These are phyloP conservation scores for Ptychadena robeensis DNA, from an alignment of 2,797 vertebrate genomes.

Conservation along the genomic window DNA sequence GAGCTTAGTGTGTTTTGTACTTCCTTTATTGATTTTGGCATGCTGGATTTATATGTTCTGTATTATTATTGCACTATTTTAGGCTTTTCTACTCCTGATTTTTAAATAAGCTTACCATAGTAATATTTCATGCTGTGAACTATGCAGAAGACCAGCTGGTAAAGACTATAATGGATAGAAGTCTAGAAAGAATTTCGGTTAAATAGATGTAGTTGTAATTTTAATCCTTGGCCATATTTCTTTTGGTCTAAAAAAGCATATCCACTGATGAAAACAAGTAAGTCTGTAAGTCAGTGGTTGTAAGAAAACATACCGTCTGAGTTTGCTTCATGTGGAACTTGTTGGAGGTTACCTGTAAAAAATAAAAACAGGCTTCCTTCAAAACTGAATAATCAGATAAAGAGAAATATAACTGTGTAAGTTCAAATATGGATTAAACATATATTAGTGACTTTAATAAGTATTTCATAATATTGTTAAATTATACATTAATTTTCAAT, in stretches of 20 bases:
- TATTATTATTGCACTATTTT: slow-evolving; percentile 47
- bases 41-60: slow-evolving; percentile 21
- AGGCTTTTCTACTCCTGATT: slow-evolving; percentile 33
- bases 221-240: not conserved
- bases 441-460: too few relatives aligned
- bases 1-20: slow-evolving; percentile 1
- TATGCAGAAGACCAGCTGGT: slow-evolving; percentile 45
- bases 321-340: too few relatives aligned
- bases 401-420: too few relatives aligned
- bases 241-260: not conserved
- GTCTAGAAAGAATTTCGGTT: slow-evolving; percentile 8
- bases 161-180: slow-evolving; percentile 11
- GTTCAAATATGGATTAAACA: too few relatives aligned
- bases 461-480: too few relatives aligned
- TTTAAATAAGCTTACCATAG: slow-evolving; percentile 9
- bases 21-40: slow-evolving; percentile 22
- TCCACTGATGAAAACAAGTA: too few relatives aligned
- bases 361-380: too few relatives aligned
- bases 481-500: too few relatives aligned
- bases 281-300: too few relatives aligned
- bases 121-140: slow-evolving; percentile 32
- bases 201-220: not conserved
- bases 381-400: too few relatives aligned
- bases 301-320: too few relatives aligned
- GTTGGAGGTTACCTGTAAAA: too few relatives aligned